phyloP scores from a whole-genome alignment of 64 coral and sea anemone species.

The Orbicella faveolata region DNA sequence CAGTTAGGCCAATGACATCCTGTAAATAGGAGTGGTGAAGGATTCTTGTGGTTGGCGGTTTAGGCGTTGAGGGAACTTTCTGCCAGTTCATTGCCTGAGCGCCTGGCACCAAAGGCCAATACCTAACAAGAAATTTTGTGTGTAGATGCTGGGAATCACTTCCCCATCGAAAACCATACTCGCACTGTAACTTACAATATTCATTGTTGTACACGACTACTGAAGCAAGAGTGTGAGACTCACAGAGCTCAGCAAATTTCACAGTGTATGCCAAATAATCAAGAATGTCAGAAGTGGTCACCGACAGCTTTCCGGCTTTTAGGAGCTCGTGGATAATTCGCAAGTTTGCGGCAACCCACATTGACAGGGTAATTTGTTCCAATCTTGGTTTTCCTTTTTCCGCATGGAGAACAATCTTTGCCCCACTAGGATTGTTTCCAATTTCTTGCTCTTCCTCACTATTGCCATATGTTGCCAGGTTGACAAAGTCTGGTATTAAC shows the following conservation, averaged over 20 bases:
- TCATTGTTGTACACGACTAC: neutral
- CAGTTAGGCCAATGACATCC: neutral
- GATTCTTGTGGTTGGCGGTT: neutral
- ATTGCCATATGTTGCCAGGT: conserved; percentile 26
- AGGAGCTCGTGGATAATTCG: conserved; percentile 15
- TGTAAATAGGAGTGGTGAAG: neutral
- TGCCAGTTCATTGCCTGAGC: neutral
- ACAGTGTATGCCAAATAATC: neutral
- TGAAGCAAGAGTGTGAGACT: neutral
- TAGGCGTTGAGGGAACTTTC: neutral
- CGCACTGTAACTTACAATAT: no score
- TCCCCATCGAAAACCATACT: no score
- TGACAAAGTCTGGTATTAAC: conserved; percentile 22
- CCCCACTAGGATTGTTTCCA: conserved; percentile 8
- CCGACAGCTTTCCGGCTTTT: neutral
- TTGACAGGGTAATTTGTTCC: conserved; percentile 9
- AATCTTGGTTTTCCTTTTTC: neutral
- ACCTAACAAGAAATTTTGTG: no score
- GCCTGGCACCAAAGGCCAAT: no score
- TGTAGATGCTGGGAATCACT: no score
- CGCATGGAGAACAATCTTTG: neutral
- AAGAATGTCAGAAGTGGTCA: neutral
- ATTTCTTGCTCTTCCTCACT: conserved; percentile 18
- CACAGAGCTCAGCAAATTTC: neutral
- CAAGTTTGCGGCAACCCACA: conserved; percentile 35